phyloP scores from a whole-genome alignment of 2,113 vertebrate genomes.

The Baryphthengus martii region DNA sequence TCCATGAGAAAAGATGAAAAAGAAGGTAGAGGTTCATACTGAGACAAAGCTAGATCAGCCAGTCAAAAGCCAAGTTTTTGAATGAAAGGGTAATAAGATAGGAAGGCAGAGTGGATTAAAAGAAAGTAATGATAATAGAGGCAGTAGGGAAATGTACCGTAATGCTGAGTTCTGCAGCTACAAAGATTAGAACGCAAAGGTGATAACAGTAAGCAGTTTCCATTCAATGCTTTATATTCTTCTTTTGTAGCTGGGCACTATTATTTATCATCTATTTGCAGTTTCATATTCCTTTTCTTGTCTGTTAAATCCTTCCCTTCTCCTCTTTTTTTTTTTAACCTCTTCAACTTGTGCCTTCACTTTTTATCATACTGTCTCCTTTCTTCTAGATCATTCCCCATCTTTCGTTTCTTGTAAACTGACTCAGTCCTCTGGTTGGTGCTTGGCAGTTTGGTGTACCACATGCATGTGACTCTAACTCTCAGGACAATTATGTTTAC shows the following conservation, averaged over 20 bases:
- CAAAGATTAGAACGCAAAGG: constrained; percentile 16
- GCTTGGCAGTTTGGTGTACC: background rate
- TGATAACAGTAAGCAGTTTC: constrained; percentile 5
- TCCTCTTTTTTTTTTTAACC: background rate
- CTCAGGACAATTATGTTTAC: background rate
- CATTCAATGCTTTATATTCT: background rate
- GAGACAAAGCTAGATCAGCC: background rate
- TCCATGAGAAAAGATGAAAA: background rate
- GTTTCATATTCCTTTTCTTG: background rate
- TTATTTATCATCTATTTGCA: background rate
- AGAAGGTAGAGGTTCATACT: background rate
- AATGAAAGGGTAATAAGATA: background rate
- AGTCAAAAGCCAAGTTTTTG: background rate
- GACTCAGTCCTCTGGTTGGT: background rate
- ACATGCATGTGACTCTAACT: background rate
- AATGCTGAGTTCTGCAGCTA: background rate
- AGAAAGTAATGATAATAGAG: background rate
- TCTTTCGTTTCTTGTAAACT: background rate
- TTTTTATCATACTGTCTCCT: background rate
- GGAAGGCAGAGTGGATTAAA: background rate
- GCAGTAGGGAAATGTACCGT: background rate
- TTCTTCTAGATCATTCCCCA: background rate
- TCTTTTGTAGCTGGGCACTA: background rate
- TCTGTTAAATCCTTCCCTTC: background rate
- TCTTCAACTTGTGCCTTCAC: background rate